Conservation (phyloP, 2,113 vertebrate genomes). For the Gymnarchus niloticus region DNA sequence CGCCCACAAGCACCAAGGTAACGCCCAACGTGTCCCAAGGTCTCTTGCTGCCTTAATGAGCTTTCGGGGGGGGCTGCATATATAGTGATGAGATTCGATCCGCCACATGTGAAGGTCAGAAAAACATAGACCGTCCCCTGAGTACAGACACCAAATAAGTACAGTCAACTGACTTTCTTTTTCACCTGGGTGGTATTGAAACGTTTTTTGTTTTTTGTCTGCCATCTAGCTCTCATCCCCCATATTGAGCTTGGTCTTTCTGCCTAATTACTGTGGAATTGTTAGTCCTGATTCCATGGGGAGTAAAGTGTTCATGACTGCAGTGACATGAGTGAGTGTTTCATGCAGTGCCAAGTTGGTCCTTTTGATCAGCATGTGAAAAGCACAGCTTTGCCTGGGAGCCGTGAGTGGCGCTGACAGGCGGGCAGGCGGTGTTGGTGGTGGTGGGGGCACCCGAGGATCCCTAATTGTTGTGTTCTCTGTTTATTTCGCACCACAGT, state of each 20-base stretch:
- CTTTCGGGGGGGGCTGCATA: not conserved
- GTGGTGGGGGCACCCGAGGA: not conserved
- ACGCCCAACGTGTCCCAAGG: not conserved
- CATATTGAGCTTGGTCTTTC: not conserved
- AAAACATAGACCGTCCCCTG: not conserved
- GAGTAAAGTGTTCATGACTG: not conserved
- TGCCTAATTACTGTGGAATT: not conserved
- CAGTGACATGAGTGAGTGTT: not conserved
- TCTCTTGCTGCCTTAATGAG: not conserved
- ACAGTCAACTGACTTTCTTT: not conserved
- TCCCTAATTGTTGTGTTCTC: conserved; percentile 8
- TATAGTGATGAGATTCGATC: no score
- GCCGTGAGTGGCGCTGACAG: no score
- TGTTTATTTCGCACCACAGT: conserved; percentile 44
- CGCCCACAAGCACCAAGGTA: conserved; percentile 88
- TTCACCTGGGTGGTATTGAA: not conserved
- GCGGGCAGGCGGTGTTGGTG: not conserved
- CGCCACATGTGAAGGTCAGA: not conserved
- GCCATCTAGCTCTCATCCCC: not conserved
- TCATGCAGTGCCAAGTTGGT: not conserved
- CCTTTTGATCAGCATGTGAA: not conserved
- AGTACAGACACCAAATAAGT: not conserved
- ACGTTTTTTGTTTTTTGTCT: not conserved
- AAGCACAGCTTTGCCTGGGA: not conserved
- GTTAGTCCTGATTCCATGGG: not conserved